Evolutionary conservation across 1,140 invertebrate species (phyloP), one percentile per base, ranked within the genome.

Genomic region (Drosophila repletoides): DNA sequence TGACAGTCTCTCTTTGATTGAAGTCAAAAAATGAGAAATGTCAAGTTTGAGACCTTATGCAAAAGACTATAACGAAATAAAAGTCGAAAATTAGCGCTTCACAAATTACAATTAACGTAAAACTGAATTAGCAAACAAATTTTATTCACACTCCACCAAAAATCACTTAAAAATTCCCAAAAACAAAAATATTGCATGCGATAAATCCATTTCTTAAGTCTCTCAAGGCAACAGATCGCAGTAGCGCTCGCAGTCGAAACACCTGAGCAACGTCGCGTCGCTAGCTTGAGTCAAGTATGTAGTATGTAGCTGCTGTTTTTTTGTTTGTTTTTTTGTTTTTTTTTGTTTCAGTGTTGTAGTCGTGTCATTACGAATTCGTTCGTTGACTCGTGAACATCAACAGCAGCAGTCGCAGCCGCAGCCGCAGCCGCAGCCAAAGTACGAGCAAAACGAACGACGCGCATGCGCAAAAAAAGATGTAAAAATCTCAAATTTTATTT

Each of bases 301-400:
- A n/a, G n/a, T n/a, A n/a, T n/a, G n/a, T n/a, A 17, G 5, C 17
- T 9, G 36, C 15, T 40, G 15, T 41, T 41, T 31, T n/a, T 22
- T 21, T 10, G 36, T 17, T 40, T 17, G n/a, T n/a, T n/a, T n/a
- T n/a, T n/a, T n/a, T n/a, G n/a, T n/a, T n/a, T n/a, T n/a, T n/a
- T n/a, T n/a, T n/a, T 49, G 43, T 22, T 22, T 28, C 26, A 33
- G 19, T 24, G 65, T 51, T 72, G 49, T 61, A 48, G 34, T 60
- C 56, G 65, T 68, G 65, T 80, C 83, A 89, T 81, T 86, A 89
- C 88, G 73, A 86, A 79, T 75, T 71, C 88, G 88, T 81, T 86
- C 88, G 88, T 89, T 88, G 79, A 73, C 72, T 89, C 65, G 88
- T 61, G 65, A 74, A 59, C 65, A 26, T 40, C 29, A 56, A 33